These are phyloP conservation scores for Microtus ochrogaster DNA, from an alignment of 2,113 vertebrate genomes.

Conservation along the genomic window DNA sequence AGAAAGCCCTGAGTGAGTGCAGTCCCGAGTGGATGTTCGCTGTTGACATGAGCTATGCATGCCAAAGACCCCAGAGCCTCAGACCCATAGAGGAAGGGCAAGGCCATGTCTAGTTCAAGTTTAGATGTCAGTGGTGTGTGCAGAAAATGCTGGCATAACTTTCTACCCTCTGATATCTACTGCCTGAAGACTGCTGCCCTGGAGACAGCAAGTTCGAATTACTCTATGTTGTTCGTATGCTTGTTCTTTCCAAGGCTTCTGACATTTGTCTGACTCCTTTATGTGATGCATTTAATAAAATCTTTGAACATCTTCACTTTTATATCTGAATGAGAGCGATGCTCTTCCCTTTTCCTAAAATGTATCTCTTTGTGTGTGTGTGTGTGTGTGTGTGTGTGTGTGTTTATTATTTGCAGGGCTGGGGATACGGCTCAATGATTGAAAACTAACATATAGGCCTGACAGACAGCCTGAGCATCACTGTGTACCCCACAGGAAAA, in stretches of 20 bases:
- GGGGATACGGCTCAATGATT: too few relatives aligned
- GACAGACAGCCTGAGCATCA: not conserved
- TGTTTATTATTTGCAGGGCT: not conserved
- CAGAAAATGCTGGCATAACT: not conserved
- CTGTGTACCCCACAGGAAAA: not conserved
- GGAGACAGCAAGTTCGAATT: not conserved
- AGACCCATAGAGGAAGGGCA: not conserved
- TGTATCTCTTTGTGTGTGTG: not conserved
- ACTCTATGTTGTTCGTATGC: not conserved
- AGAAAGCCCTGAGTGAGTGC: not conserved
- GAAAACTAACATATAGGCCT: not conserved
- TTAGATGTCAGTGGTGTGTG: not conserved
- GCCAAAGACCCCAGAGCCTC: not conserved
- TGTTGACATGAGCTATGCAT: not conserved
- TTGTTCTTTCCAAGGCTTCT: conserved; percentile 6
- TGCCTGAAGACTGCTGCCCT: not conserved
- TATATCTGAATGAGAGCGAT: not conserved
- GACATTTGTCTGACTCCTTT: not conserved
- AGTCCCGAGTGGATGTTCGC: not conserved
- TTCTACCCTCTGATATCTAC: not conserved
- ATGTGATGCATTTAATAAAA: not conserved
- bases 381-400: too few relatives aligned
- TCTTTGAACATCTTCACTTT: conserved; percentile 15
- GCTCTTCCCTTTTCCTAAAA: conserved; percentile 31
- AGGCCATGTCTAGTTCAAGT: not conserved